A percentile compares a stretch with the other conserved stretches of the same genome.
Evolutionary conservation across 2,797 vertebrate species (phyloP).

Genomic region (Falco cherrug): DNA sequence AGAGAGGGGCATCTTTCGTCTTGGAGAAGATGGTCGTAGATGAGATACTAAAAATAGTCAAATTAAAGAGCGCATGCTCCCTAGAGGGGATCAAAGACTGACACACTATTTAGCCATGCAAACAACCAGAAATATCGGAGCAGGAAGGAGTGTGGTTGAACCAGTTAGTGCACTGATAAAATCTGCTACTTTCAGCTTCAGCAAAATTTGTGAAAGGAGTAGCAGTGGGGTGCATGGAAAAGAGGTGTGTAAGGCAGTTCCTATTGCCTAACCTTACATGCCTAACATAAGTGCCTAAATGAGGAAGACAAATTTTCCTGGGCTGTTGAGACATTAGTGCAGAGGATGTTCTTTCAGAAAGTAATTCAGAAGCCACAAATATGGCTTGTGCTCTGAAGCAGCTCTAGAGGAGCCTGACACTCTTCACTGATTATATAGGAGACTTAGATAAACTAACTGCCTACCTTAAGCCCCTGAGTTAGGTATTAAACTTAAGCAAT

Average conservation of each 20-base stretch:
- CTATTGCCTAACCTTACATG: background rate
- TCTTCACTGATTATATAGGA: background rate
- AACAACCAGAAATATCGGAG: background rate
- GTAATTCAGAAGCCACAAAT: background rate
- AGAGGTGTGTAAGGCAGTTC: background rate
- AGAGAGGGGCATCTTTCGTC: background rate
- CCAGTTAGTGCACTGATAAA: conserved; percentile 20
- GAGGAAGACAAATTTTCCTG: background rate
- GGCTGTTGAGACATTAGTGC: background rate
- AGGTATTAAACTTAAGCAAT: background rate
- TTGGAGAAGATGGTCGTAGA: background rate
- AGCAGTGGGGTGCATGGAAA: background rate
- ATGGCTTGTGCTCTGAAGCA: background rate
- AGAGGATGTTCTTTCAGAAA: background rate
- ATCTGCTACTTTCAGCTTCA: conserved; percentile 8
- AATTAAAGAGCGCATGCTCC: background rate
- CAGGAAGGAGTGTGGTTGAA: conserved; percentile 45
- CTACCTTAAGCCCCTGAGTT: background rate
- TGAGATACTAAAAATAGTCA: background rate
- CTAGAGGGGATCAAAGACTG: background rate
- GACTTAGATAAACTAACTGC: background rate
- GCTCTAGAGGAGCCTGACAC: background rate
- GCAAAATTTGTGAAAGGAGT: background rate
- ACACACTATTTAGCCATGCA: background rate
- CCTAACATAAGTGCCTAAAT: background rate